Evolutionary conservation across 1,140 invertebrate species (phyloP).

Genomic region (Orius laevigatus): DNA sequence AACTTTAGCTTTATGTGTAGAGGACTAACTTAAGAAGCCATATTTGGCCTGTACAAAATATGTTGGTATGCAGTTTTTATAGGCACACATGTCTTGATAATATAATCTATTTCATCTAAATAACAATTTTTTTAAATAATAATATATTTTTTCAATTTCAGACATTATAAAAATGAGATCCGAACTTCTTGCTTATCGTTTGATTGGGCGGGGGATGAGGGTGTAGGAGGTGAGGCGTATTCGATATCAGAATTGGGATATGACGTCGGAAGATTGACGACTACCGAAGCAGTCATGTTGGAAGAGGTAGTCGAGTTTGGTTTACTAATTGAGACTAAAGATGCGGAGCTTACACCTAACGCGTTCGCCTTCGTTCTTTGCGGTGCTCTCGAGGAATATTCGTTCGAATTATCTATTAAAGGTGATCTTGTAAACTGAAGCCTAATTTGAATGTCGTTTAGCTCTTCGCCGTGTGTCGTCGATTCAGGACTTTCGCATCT

Average conservation of each 20-base stretch:
- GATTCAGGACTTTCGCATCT: conserved; percentile 6
- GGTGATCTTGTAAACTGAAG: conserved; percentile 15
- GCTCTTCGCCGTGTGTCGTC: conserved; percentile 17
- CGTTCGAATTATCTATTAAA: conserved; percentile 2
- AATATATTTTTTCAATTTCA: too few relatives aligned
- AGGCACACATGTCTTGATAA: too few relatives aligned
- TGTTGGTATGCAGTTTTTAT: too few relatives aligned
- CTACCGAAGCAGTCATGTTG: conserved; percentile 25
- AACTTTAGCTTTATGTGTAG: too few relatives aligned
- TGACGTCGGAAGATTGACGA: conserved; percentile 25
- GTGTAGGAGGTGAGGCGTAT: conserved; percentile 21
- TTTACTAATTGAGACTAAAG: conserved; percentile 22
- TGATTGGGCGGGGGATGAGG: conserved; percentile 20
- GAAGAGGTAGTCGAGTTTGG: conserved; percentile 26
- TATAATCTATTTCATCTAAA: too few relatives aligned
- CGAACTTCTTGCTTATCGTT: conserved; percentile 24
- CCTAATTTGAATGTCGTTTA: conserved; percentile 18
- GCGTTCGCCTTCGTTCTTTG: conserved; percentile 8
- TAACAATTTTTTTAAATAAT: too few relatives aligned
- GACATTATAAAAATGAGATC: conserved; percentile 24
- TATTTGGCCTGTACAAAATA: too few relatives aligned
- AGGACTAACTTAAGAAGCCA: too few relatives aligned
- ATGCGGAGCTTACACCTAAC: conserved; percentile 15
- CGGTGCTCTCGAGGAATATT: conserved; percentile 6
- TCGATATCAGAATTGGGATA: conserved; percentile 25